These are phyloP conservation scores for Branchipolynoe longqiensis DNA, from an alignment of 2,888 invertebrate species.

Conservation along the genomic window DNA sequence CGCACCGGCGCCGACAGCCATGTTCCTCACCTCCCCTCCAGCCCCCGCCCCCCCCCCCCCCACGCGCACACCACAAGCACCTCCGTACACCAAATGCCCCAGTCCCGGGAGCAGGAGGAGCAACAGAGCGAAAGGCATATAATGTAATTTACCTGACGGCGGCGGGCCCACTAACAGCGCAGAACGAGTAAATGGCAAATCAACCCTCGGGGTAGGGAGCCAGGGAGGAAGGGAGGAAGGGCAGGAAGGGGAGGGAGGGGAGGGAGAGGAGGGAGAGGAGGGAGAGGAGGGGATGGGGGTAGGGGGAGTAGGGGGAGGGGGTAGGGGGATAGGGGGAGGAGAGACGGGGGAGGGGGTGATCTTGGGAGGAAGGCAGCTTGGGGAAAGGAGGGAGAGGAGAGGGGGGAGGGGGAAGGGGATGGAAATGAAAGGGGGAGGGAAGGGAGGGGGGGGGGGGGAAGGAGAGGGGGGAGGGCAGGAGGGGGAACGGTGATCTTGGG, in stretches of 20 bases:
- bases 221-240: neutral
- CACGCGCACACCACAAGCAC: neutral
- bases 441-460: neutral
- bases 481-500: too few species aligned
- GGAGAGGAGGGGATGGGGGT: too few species aligned
- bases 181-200: conserved; percentile 50
- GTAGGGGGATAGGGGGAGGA: too few species aligned
- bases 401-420: too few species aligned
- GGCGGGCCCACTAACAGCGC: neutral
- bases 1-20: neutral
- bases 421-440: too few species aligned
- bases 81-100: too few species aligned
- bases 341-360: too few species aligned
- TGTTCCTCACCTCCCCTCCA: neutral
- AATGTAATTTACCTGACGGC: conserved; percentile 47
- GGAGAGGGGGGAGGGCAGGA: neutral
- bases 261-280: too few species aligned
- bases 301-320: too few species aligned
- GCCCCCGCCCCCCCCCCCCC: neutral
- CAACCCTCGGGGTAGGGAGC: neutral
- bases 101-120: conserved; percentile 11
- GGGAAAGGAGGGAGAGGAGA: too few species aligned
- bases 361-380: too few species aligned
- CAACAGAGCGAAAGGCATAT: conserved; percentile 20
- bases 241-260: too few species aligned